Conservation (phyloP, 2,888 invertebrate species). For the Frankliniella fusca region DNA sequence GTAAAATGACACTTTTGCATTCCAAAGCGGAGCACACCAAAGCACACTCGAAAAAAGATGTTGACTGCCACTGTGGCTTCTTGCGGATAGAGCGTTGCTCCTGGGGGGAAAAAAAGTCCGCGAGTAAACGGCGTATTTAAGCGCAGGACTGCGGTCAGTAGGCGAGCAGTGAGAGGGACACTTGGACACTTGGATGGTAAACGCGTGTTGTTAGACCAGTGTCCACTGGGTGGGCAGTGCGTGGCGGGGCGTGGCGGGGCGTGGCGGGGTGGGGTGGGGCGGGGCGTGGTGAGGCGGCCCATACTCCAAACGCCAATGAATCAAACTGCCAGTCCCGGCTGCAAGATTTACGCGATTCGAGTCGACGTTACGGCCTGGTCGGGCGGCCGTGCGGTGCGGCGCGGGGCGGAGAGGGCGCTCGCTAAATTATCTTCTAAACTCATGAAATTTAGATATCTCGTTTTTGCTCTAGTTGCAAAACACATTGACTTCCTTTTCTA, state of each 20-base stretch:
- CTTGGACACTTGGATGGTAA: too few species aligned
- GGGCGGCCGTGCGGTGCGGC: background rate
- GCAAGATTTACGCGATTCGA: constrained; percentile 12
- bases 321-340: constrained; percentile 13
- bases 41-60: too few species aligned
- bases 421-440: constrained; percentile 7
- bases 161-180: too few species aligned
- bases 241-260: constrained; percentile 8
- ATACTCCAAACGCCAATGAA: constrained; percentile 12
- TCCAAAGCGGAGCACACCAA: too few species aligned
- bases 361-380: constrained; percentile 4
- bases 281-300: background rate
- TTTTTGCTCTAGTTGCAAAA: background rate
- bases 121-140: too few species aligned
- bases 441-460: constrained; percentile 17
- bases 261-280: background rate
- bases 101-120: too few species aligned
- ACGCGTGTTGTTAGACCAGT: too few species aligned
- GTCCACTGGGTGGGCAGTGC: background rate
- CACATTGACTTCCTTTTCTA: too few species aligned
- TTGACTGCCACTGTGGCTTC: too few species aligned
- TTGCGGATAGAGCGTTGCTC: too few species aligned
- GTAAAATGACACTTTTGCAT: too few species aligned
- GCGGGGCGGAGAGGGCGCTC: background rate
- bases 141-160: too few species aligned